A percentile compares a stretch with the other conserved stretches of the same genome.
Evolutionary conservation across 2,113 vertebrate genomes (phyloP).

Genomic region (Phylloscopus trochilus): DNA sequence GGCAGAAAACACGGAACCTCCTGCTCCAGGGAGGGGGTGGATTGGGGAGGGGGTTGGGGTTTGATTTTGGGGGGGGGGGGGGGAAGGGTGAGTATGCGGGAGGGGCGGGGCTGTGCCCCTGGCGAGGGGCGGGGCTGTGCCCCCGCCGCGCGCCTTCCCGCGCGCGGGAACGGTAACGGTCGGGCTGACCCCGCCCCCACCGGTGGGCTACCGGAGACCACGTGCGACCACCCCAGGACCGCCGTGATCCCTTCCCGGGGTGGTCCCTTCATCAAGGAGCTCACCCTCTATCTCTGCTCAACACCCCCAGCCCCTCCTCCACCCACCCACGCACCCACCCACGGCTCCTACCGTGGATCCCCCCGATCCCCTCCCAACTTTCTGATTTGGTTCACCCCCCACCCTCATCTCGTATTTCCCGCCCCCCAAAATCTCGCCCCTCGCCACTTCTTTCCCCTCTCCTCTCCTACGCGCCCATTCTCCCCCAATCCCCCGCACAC

Average conservation of each 20-base stretch:
- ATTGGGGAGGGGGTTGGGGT: background rate
- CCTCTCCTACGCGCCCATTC: background rate
- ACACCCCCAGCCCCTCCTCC: background rate
- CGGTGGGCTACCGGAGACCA: background rate
- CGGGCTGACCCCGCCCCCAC: background rate
- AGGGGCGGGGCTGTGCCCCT: background rate
- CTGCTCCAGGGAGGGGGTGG: background rate
- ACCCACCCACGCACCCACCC: too few species aligned
- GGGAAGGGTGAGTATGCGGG: background rate
- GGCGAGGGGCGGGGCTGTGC: background rate
- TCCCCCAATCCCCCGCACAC: too few species aligned
- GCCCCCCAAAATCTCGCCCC: background rate
- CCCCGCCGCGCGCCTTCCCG: background rate
- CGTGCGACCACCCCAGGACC: background rate
- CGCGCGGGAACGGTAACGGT: background rate
- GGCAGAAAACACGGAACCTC: background rate
- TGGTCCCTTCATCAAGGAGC: background rate
- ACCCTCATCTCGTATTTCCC: too few species aligned
- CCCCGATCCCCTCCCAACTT: background rate
- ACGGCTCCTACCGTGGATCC: too few species aligned
- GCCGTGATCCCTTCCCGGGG: too few species aligned
- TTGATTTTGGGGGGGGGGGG: background rate
- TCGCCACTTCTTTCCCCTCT: background rate
- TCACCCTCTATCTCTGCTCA: background rate
- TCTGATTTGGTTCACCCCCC: background rate